Base-by-base conservation (phyloP, 1,140 invertebrate species). In the Caligus rogercresseyi region DNA sequence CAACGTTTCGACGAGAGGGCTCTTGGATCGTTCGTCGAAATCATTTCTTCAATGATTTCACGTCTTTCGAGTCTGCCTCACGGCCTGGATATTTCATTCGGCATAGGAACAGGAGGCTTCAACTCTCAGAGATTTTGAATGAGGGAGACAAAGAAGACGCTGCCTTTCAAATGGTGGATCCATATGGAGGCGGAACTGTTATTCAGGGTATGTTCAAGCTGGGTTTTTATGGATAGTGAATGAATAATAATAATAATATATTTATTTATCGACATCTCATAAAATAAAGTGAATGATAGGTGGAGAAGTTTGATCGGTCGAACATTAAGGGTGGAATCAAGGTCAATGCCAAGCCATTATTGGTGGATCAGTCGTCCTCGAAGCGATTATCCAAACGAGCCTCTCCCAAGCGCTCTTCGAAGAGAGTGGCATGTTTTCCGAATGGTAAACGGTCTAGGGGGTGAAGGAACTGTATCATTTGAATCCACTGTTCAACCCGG, bases 31-130 rank as follows among this genome's bases (percentile, higher is more conserved):
- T 19, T 16, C n/a, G 61, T 4, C 18, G 26, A 19, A 25, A 63
- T 25, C 43, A 54, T 16, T 63, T 63, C 31, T 63, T 61, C 58
- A 52, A 61, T 16, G 53, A 54, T 26, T 63, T 56, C 52, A 55
- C 52, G 14, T 54, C 61, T 15, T 63, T 59, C 20, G 61, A 63
- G 43, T 63, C 61, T 15, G 25, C 25, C 25, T 13, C 21, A 7
- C 19, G 15, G 20, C 52, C 52, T 13, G 61, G 61, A 1, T 23
- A 2, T 18, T 63, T 55, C 43, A 63, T 63, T 25, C 16, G 61
- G 16, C 61, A 63, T 25, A 63, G 52, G 15, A 63, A 55, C 19
- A 16, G 61, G n/a, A n/a, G 61, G n/a, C 52, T 63, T 16, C 51
- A 57, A 21, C 25, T 63, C 15, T 21, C 43, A 7, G n/a, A 25